phyloP scores from a whole-genome alignment of 2,888 invertebrate genomes.

The Drosophila borborema region DNA sequence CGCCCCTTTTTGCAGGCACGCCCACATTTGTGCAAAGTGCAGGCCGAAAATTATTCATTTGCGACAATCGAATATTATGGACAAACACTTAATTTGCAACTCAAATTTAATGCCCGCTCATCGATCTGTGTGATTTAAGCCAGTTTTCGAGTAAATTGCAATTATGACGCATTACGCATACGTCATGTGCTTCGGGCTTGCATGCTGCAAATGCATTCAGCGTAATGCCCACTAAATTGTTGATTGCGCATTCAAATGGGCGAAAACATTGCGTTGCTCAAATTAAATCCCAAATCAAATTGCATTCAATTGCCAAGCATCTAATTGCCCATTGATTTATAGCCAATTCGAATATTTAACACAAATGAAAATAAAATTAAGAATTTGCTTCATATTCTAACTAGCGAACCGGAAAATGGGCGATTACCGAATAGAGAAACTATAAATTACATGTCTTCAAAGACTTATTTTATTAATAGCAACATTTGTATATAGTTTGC shows the following conservation, averaged over 20 bases:
- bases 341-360: neutral
- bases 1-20: neutral
- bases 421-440: neutral
- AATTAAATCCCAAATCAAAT: constrained; percentile 16
- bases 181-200: constrained; percentile 4
- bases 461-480: neutral
- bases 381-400: neutral
- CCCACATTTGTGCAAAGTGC: neutral
- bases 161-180: constrained; percentile 16
- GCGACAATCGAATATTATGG: constrained; percentile 4
- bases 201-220: constrained; percentile 2
- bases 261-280: neutral
- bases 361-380: neutral
- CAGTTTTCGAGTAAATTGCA: constrained; percentile 8
- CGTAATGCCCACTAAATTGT: constrained; percentile 20
- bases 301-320: constrained; percentile 5
- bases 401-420: neutral
- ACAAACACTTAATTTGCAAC: constrained; percentile 7
- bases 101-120: constrained; percentile 10
- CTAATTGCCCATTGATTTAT: constrained; percentile 18
- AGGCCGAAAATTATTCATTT: neutral
- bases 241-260: constrained; percentile 19
- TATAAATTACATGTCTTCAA: neutral
- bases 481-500: too few relatives aligned
- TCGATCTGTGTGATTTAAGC: constrained; percentile 13